Evolutionary conservation across 2,797 vertebrate species (phyloP).

Genomic region (Aplochiton taeniatus): DNA sequence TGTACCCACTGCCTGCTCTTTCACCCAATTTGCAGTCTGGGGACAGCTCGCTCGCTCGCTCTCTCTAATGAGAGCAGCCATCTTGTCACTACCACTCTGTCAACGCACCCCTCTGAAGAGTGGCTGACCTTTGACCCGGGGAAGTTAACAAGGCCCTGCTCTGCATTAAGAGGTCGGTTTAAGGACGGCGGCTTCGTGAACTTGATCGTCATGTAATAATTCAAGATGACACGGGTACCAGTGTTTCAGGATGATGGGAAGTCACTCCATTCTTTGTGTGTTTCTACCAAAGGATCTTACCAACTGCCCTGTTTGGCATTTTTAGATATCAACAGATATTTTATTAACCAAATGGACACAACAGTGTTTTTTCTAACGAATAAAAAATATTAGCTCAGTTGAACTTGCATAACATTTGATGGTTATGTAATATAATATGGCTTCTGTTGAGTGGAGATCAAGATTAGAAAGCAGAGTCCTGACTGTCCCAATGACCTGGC

Average conservation of each 20-base stretch:
- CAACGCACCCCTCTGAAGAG: slow-evolving; percentile 43
- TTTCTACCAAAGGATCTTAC: background rate
- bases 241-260: too few species aligned
- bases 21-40: too few species aligned
- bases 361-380: background rate
- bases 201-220: too few species aligned
- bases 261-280: too few species aligned
- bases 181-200: too few species aligned
- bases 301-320: background rate
- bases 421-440: background rate
- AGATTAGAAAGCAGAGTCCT: too few species aligned
- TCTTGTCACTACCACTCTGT: background rate
- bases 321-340: background rate
- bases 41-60: too few species aligned
- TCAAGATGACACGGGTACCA: too few species aligned
- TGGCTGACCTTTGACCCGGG: slow-evolving; percentile 13
- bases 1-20: too few species aligned
- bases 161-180: too few species aligned
- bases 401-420: background rate
- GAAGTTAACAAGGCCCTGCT: too few species aligned
- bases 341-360: background rate
- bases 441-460: background rate
- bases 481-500: too few species aligned
- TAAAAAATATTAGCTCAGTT: background rate
- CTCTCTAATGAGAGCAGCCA: slow-evolving; percentile 3